phyloP scores from a whole-genome alignment of 2,113 vertebrate species.

The Brienomyrus brachyistius region DNA sequence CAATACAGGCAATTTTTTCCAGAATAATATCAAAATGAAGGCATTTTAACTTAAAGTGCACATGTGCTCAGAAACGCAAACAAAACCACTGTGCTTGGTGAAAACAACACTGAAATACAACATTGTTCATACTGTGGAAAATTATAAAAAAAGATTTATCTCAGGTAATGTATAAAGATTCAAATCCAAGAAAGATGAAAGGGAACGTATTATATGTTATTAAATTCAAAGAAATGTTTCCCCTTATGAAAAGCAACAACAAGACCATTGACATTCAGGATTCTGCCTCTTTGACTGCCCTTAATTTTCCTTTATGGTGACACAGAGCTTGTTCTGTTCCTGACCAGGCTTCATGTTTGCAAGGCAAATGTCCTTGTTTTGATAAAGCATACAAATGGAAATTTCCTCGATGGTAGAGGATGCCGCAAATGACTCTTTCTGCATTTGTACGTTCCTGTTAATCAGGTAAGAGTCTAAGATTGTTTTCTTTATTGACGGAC shows the following conservation, averaged over 20 bases:
- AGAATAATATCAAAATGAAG: neutral
- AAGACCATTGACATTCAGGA: neutral
- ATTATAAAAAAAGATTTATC: neutral
- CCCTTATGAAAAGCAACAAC: neutral
- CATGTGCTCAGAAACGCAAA: neutral
- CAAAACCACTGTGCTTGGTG: neutral
- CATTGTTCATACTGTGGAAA: neutral
- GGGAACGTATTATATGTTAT: neutral
- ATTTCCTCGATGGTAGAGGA: neutral
- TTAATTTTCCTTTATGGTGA: neutral
- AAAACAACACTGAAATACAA: neutral
- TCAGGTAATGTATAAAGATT: neutral
- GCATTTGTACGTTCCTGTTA: neutral
- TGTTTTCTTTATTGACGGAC: neutral
- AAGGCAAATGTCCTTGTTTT: neutral
- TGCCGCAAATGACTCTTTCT: neutral
- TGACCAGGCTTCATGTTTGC: neutral
- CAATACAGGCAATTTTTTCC: neutral
- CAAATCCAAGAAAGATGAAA: neutral
- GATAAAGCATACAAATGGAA: neutral
- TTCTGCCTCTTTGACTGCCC: neutral
- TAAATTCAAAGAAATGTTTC: neutral
- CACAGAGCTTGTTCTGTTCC: neutral
- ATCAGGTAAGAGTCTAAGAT: neutral
- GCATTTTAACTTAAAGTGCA: neutral